Evolutionary conservation across 1,140 invertebrate species (phyloP), one percentile per base, ranked within the genome.

Genomic region (Papilio polyxenes): DNA sequence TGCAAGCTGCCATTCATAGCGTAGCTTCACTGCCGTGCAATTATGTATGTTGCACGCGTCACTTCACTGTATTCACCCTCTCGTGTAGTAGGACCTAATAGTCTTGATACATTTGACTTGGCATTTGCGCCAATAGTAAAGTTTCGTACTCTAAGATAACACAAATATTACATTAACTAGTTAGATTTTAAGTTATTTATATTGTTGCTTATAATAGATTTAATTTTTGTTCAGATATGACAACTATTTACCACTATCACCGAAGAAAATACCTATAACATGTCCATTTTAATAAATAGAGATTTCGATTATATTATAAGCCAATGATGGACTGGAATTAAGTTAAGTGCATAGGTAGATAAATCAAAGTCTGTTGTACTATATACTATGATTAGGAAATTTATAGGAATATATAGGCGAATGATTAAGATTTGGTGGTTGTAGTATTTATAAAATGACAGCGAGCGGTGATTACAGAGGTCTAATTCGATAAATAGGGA

Each of bases 401-500:
- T 3, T 74, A 74, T 13, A 74, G 7, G 44, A 74, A 82, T 31
- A 31, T 31, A 31, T 31, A 31, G 10, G 75, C 62, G 49, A 90
- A 88, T 81, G 84, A 87, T 87, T 86, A 89, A 88, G 80, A 69
- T 9, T 10, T 44, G 2, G 62, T 11, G 7, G 11, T 79, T 69
- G 75, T 23, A 23, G 74, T 82, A 69, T 17, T 44, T 76, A 78
- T 80, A 80, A 85, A 89, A 88, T 89, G 89, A 86, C 88, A 88
- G 85, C 83, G 83, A 87, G 89, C 88, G 87, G 88, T 92, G 92
- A 93, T 93, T 92, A 90, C 89, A 91, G 87, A 87, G 89, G 85
- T 85, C 85, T 93, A 93, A 92, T 92, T 92, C 90, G 89, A 92
- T 92, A 92, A 92, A 91, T 91, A 90, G 88, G 90, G 83, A 85